Base-by-base conservation (phyloP, 2,888 invertebrate genomes). In the Bedellia somnulentella region DNA sequence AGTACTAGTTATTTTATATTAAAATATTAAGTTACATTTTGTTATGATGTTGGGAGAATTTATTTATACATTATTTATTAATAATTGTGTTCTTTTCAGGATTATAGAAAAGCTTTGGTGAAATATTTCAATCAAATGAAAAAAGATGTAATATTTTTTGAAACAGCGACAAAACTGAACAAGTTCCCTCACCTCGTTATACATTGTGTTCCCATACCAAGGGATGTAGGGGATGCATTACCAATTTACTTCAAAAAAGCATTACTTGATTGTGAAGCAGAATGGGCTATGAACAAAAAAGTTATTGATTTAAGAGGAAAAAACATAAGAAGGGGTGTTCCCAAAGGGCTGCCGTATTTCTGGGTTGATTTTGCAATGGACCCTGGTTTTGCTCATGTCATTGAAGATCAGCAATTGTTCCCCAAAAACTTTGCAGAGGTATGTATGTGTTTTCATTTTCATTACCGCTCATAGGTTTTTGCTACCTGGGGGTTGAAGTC, bases 231-330 rank as follows among this genome's bases (percentile, higher is more conserved):
- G 1, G 93, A 94, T 46, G 73, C 88, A 67, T 92, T 93, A 3
- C 92, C 96, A 1, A 94, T 98, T 48, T 98, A 95, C 63, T 98
- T 98, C 60, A 96, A 96, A 80, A 99, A 99, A 80, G 97, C 96
- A 0, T 84, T 99, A 33, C 80, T 91, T 46, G 98, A 99, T 57
- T 93, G 92, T 39, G 98, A 96, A 64, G 81, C 83, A 11, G 96
- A 97, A 63, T 99, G 97, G 96, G 82, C 92, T 3, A 86, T 87
- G 48, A 99, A 99, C 56, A 95, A 93, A 54, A 97, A 98, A 75
- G 70, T 77, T 28, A 57, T 77, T 4, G 76, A 77, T 24, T 45
- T 77, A 23, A 76, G 68, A 44, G 76, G 80, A 1, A 88, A 85
- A 51, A 82, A 88, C 53, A 78, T 98, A 13, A 80, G 93, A 24